These are phyloP conservation scores for Apogon hyalosoma DNA, from an alignment of 2,797 vertebrate genomes.

Conservation along the genomic window DNA sequence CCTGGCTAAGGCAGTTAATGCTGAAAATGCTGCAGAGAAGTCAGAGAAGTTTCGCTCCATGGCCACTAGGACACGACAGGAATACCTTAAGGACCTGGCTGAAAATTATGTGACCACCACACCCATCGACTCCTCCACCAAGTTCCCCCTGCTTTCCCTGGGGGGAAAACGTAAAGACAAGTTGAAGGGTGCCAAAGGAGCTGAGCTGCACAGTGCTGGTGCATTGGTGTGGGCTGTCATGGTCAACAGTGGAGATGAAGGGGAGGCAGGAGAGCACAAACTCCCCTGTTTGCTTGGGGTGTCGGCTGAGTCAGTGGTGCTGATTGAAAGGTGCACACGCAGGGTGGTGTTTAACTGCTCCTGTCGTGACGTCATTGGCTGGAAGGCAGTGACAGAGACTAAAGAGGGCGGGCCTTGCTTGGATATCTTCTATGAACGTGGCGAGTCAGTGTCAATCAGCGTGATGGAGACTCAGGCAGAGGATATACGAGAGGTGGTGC, in stretches of 20 bases:
- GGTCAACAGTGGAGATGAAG: constrained; percentile 63
- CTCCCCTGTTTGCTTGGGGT: constrained; percentile 88
- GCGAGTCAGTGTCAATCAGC: constrained; percentile 86
- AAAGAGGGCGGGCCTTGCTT: constrained; percentile 84
- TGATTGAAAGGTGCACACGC: constrained; percentile 84
- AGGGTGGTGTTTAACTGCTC: constrained; percentile 92
- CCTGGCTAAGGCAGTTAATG: constrained; percentile 92
- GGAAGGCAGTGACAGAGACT: constrained; percentile 85
- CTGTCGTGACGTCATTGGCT: constrained; percentile 92
- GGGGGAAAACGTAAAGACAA: constrained; percentile 90
- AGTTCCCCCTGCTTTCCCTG: constrained; percentile 89
- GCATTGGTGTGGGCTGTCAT: constrained; percentile 89
- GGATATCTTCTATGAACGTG: constrained; percentile 91
- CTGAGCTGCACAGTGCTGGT: constrained; percentile 87
- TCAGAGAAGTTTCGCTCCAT: constrained; percentile 93
- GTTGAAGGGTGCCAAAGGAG: constrained; percentile 84
- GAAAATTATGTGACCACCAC: constrained; percentile 92
- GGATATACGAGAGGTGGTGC: constrained; percentile 90
- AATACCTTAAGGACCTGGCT: constrained; percentile 93
- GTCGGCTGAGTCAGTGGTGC: constrained; percentile 89
- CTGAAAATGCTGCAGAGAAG: constrained; percentile 91
- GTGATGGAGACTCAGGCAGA: constrained; percentile 84
- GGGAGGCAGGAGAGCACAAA: constrained; percentile 56
- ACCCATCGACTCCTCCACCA: constrained; percentile 90
- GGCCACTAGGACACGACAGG: constrained; percentile 93